phyloP scores from a whole-genome alignment of 2,888 invertebrate species.

The Pseudococcus jackbeardsleyi region DNA sequence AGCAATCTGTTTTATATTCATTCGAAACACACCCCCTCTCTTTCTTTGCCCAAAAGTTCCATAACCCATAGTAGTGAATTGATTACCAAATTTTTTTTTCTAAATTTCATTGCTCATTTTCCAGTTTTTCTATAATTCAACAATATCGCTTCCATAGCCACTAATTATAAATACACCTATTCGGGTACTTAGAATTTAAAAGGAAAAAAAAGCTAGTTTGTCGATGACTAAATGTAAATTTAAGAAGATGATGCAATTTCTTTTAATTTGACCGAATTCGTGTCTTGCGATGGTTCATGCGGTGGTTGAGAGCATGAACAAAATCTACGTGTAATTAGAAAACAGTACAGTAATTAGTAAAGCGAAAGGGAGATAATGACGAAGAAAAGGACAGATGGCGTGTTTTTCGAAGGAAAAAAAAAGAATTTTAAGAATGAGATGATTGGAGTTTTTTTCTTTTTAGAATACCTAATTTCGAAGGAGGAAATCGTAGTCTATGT shows the following conservation, averaged over 20 bases:
- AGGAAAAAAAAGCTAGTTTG: neutral
- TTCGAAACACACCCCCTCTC: no score
- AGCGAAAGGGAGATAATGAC: neutral
- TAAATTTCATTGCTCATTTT: no score
- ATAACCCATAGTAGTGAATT: no score
- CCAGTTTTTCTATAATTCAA: neutral
- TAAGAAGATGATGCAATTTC: constrained; percentile 21
- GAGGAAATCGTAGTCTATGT: no score
- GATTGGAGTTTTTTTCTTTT: neutral
- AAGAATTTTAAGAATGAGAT: neutral
- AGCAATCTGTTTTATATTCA: no score
- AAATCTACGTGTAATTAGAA: constrained; percentile 35
- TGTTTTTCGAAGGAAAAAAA: neutral
- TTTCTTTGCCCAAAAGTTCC: no score
- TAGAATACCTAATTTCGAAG: no score
- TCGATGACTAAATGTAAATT: neutral
- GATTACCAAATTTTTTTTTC: no score
- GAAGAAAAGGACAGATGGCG: neutral
- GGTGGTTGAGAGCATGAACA: constrained; percentile 25
- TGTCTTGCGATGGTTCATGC: constrained; percentile 9
- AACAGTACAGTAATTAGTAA: constrained; percentile 23
- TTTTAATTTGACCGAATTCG: neutral
- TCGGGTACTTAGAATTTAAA: neutral
- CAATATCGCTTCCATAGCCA: neutral
- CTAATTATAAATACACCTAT: neutral